Conservation (phyloP, 2,113 vertebrate genomes). For the Pogonocichla stellata region DNA sequence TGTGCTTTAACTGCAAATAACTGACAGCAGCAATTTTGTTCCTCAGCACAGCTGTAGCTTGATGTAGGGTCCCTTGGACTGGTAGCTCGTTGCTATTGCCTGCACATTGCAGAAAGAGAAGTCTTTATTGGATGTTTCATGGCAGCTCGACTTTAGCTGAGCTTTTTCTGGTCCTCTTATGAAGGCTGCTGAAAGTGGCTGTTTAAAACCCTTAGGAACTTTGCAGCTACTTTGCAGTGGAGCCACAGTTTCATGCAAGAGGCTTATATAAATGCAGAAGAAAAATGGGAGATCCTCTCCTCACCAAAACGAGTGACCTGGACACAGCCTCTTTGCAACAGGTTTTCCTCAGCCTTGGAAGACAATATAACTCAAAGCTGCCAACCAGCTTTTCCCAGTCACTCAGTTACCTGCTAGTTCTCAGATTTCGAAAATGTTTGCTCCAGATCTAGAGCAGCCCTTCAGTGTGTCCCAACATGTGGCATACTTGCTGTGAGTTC, state of each 20-base stretch:
- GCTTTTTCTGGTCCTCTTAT: neutral
- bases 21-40: slow-evolving; percentile 46
- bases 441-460: neutral
- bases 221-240: neutral
- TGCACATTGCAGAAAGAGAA: neutral
- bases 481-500: accelerated
- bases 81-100: neutral
- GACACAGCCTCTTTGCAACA: neutral
- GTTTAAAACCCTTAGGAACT: neutral
- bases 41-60: slow-evolving; percentile 22
- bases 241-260: neutral
- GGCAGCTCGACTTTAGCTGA: neutral
- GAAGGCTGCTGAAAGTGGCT: neutral
- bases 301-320: neutral
- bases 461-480: neutral
- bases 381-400: neutral
- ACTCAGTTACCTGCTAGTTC: neutral
- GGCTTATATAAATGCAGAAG: neutral
- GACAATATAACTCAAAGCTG: neutral
- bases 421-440: neutral
- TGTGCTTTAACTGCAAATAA: slow-evolving; percentile 49
- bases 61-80: slow-evolving; percentile 1
- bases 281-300: neutral
- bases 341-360: neutral
- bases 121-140: slow-evolving; percentile 26